Conservation (phyloP, 2,888 invertebrate species). For the Tortrix viridana region DNA sequence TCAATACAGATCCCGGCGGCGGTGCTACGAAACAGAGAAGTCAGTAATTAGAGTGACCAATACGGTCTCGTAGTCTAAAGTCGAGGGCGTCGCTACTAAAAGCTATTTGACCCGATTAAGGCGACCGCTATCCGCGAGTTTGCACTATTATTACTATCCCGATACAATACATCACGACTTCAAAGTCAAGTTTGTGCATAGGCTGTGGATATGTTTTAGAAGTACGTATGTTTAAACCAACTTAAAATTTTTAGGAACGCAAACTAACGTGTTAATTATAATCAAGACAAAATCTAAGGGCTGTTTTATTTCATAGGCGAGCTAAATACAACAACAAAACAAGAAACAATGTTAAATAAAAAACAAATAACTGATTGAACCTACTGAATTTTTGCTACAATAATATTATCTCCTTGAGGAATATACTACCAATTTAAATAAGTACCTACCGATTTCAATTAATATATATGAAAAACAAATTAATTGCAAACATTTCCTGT, state of each 20-base stretch:
- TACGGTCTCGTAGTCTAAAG: background rate
- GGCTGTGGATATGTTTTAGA: constrained; percentile 22
- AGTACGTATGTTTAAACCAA: constrained; percentile 16
- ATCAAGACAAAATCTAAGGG: background rate
- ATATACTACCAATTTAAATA: too few relatives aligned
- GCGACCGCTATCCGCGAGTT: constrained; percentile 23
- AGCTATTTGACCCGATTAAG: constrained; percentile 21
- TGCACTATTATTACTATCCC: constrained; percentile 25
- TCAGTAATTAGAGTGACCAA: constrained; percentile 5
- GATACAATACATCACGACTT: constrained; percentile 9
- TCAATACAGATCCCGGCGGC: too few relatives aligned
- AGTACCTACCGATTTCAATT: too few relatives aligned
- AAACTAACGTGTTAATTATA: background rate
- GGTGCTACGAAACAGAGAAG: background rate
- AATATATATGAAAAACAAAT: background rate
- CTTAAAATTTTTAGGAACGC: background rate
- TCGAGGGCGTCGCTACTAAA: constrained; percentile 12
- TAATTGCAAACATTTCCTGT: constrained; percentile 9
- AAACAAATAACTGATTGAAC: background rate
- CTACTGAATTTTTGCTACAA: background rate
- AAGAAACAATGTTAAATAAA: background rate
- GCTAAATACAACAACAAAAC: background rate
- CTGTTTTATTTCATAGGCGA: constrained; percentile 4
- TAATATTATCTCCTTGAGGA: too few relatives aligned
- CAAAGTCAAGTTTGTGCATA: constrained; percentile 25